A percentile compares a stretch with the other conserved stretches of the same genome.
Conservation (phyloP, 2,888 invertebrate species). For the Tipula confusa region DNA sequence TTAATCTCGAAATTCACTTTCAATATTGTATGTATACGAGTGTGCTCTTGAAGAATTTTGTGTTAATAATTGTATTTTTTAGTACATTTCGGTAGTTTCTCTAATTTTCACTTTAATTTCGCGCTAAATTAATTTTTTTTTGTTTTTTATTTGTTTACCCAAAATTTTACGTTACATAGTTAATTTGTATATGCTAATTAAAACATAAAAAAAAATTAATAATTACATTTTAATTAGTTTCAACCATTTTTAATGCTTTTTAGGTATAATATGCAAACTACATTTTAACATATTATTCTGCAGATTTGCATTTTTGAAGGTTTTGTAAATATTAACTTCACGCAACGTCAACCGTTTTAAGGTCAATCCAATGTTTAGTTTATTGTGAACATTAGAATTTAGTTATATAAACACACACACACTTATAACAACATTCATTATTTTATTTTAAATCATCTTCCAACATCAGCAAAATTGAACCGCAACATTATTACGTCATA, state of each 20-base stretch:
- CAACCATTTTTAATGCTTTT: constrained; percentile 9
- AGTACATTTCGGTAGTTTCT: background rate
- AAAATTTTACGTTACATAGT: background rate
- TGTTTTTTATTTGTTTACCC: no score
- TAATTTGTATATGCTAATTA: background rate
- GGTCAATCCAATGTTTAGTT: background rate
- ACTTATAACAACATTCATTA: background rate
- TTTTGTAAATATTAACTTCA: background rate
- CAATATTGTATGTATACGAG: background rate
- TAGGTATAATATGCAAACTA: background rate
- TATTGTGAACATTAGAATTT: background rate
- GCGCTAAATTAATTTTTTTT: background rate
- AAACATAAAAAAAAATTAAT: background rate
- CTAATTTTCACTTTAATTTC: background rate
- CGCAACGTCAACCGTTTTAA: background rate
- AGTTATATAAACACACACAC: background rate
- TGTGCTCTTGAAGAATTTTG: background rate
- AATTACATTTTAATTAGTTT: constrained; percentile 12
- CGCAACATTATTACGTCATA: background rate
- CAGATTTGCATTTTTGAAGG: background rate
- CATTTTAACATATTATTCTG: background rate
- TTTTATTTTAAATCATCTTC: background rate
- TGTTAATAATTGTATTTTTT: background rate
- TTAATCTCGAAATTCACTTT: background rate
- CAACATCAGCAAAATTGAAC: background rate